These are phyloP conservation scores for Gymnothorax javanicus DNA, from an alignment of 2,797 vertebrate genomes.

Conservation along the genomic window DNA sequence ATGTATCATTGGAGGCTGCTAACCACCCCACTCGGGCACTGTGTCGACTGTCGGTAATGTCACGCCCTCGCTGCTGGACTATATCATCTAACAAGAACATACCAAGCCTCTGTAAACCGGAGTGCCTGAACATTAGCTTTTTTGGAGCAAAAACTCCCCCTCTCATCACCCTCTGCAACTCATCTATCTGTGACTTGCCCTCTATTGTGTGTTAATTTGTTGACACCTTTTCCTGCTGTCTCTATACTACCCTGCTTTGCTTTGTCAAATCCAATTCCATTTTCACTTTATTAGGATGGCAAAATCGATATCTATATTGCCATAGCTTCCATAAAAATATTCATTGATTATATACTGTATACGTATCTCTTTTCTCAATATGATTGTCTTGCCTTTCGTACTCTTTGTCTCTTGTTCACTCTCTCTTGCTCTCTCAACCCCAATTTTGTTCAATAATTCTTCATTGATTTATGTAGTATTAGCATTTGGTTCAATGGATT, in stretches of 20 bases:
- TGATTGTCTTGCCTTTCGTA: not conserved
- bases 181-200: not conserved
- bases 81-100: too few species aligned
- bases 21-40: too few species aligned
- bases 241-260: not conserved
- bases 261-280: not conserved
- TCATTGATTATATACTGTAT: not conserved
- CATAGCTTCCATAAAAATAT: too few species aligned
- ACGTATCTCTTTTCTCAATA: not conserved
- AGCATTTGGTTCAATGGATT: too few species aligned
- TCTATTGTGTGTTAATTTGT: not conserved
- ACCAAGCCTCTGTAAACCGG: too few species aligned
- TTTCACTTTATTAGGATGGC: not conserved
- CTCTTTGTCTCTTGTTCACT: not conserved
- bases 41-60: too few species aligned
- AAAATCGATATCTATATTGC: too few species aligned
- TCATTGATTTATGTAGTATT: too few species aligned
- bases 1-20: too few species aligned
- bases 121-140: too few species aligned
- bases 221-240: not conserved
- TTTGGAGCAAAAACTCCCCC: not conserved
- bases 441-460: constrained; percentile 4
- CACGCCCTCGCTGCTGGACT: too few species aligned
- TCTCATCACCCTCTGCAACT: not conserved
- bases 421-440: not conserved